These are phyloP conservation scores for Molossus alvarezi DNA, from an alignment of 2,797 vertebrate genomes.

Conservation along the genomic window DNA sequence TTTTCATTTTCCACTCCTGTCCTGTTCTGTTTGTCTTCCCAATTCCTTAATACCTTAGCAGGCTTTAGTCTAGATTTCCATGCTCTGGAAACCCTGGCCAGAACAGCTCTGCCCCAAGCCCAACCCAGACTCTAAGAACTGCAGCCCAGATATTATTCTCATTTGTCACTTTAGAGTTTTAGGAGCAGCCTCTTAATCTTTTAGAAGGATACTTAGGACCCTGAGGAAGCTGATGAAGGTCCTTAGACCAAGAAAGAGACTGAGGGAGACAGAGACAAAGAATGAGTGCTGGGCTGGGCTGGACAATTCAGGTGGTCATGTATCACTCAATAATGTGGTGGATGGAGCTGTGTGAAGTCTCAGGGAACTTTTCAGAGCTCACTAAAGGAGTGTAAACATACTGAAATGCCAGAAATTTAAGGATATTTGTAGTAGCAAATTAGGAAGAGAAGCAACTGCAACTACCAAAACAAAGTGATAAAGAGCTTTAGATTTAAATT, in stretches of 20 bases:
- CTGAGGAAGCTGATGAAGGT: not conserved
- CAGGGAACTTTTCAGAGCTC: not conserved
- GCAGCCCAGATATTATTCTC: not conserved
- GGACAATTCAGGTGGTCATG: not conserved
- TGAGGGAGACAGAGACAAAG: not conserved
- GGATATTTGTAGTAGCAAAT: not conserved
- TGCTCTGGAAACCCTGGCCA: not conserved
- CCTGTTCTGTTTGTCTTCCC: not conserved
- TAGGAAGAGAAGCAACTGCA: not conserved
- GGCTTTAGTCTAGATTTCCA: accelerated
- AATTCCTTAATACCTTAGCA: not conserved
- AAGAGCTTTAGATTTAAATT: not conserved
- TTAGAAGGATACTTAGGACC: not conserved
- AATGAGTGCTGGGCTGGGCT: not conserved
- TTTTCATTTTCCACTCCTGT: not conserved
- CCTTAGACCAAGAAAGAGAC: not conserved
- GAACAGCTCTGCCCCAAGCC: not conserved
- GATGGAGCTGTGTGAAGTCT: not conserved
- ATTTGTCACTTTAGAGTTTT: not conserved
- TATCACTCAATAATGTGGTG: not conserved
- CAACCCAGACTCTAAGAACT: not conserved
- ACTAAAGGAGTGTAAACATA: not conserved
- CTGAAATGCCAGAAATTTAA: not conserved
- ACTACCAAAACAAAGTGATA: not conserved
- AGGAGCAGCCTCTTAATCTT: not conserved